Base-by-base conservation (phyloP, 2,888 invertebrate genomes). In the Drosophila yooni region DNA sequence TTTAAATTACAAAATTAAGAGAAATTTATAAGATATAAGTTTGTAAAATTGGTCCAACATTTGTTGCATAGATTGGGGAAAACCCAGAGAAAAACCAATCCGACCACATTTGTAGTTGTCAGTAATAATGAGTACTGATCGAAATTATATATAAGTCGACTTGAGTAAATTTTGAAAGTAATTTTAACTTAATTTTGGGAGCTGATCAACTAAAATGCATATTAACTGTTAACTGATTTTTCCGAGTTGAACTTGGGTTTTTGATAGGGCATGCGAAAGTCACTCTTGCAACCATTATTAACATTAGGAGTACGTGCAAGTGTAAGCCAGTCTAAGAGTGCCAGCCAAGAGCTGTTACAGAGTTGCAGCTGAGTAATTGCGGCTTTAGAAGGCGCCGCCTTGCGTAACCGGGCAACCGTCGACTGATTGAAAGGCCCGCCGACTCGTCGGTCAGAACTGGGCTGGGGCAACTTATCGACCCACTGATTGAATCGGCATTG, bases 341-440 rank as follows among this genome's bases (percentile, higher is more conserved):
- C 33, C 36, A 46, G 70, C 70, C 27, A 13, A 46, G 25, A 46
- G 15, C 8, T 46, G 15, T 8, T 46, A 51, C 38, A 38, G 21
- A 38, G 38, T 18, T 25, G 63, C 48, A 62, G 59, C 48, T 27
- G 36, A 11, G 43, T 57, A 40, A 65, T 53, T 70, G 68, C 29
- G 31, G 74, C 46, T 48, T 48, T 48, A 43, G 52, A 25, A 38
- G 72, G 72, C 76, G 65, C 54, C 64, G 56, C 64, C 69, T 85
- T 83, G 71, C 86, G 68, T 70, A 83, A 83, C 76, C 63, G 43
- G 52, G 56, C 57, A 54, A 53, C 57, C 33, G 46, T 25, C 25
- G 52, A 27, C 53, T 40, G 61, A 65, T 51, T 64, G 33, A 64
- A 53, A 57, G 63, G 31, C 51, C 63, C 6, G 51, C 27, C 25